Evolutionary conservation across 2,888 invertebrate species (phyloP).

Genomic region (Drepana falcataria): DNA sequence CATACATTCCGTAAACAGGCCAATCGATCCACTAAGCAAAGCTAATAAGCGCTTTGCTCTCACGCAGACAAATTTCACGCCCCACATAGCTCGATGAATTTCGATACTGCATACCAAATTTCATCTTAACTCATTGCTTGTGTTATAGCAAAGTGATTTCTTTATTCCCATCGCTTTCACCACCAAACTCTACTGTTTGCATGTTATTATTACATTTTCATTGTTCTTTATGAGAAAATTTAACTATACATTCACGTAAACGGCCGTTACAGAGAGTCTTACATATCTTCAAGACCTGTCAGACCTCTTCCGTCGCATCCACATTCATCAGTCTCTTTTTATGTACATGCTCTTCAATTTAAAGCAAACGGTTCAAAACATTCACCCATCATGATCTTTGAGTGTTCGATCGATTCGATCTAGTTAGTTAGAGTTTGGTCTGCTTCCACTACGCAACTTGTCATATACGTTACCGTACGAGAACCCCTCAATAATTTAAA

Average conservation of each 20-base stretch:
- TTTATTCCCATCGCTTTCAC: slow-evolving; percentile 66
- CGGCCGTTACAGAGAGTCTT: slow-evolving; percentile 1
- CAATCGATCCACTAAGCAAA: slow-evolving; percentile 12
- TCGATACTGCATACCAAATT: slow-evolving; percentile 18
- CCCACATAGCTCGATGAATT: slow-evolving; percentile 39
- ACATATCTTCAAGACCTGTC: too few relatives aligned
- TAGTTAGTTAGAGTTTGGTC: too few relatives aligned
- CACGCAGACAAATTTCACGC: slow-evolving; percentile 39
- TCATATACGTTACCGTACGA: too few relatives aligned
- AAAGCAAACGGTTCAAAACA: too few relatives aligned
- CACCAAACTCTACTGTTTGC: slow-evolving; percentile 38
- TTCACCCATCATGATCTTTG: too few relatives aligned
- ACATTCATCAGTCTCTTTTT: too few relatives aligned
- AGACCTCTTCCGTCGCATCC: too few relatives aligned
- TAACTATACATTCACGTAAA: slow-evolving; percentile 16
- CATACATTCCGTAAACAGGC: not conserved
- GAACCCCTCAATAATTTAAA: too few relatives aligned
- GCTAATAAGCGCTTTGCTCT: slow-evolving; percentile 18
- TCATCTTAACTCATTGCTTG: slow-evolving; percentile 17
- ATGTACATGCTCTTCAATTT: too few relatives aligned
- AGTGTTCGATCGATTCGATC: too few relatives aligned
- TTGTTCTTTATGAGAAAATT: slow-evolving; percentile 41
- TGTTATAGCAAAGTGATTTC: slow-evolving; percentile 50
- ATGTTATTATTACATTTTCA: slow-evolving; percentile 51
- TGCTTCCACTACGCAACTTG: too few relatives aligned